Base-by-base conservation (phyloP, 2,888 invertebrate species). In the Sminthurides aquaticus region DNA sequence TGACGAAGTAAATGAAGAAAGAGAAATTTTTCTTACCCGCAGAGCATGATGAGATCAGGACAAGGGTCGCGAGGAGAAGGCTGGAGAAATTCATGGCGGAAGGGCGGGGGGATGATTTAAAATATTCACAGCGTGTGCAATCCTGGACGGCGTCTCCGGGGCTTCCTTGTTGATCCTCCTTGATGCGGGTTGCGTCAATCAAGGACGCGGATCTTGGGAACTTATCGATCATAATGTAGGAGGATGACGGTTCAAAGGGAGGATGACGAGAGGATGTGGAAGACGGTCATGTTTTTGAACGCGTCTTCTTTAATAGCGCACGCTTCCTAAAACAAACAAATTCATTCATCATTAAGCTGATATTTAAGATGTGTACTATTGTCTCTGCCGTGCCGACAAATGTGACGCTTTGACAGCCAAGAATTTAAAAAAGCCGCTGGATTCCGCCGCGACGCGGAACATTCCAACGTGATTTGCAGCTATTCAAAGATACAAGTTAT, bases 341-440 rank as follows among this genome's bases (percentile, higher is more conserved):
- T 52, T 52, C 52, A 52, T 52, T 52, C 52, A 52, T 52, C 52
- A 52, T 52, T 52, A 52, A 22, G 22, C 22, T 22, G 5, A 5
- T 22, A 52, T 22, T 11, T 11, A 43, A 43, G 8, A 43, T 18
- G 18, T 8, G 5, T 52, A 8, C 5, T 52, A 52, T 52, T 52
- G 52, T 52, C 52, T 52, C 52, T 22, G 20, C 43, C 43, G 43
- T 34, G 52, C 52, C 52, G 52, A 52, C 52, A 52, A 52, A 52
- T 20, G 43, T 34, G 43, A 34, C 43, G 43, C 43, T 34, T 34
- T 34, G 43, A 34, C 43, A 34, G 43, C 43, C 43, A 34, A 34
- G 43, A 34, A 34, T 34, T 34, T 15, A 5, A 11, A n/a, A n/a
- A n/a, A n/a, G 43, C 43, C 43, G 43, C 43, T 15, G 15, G 43